Evolutionary conservation across 30 jellyfish, hydroid and myxozoan species (phyloP), one percentile per base, ranked within the genome.

Genomic region (Aurelia sp.): DNA sequence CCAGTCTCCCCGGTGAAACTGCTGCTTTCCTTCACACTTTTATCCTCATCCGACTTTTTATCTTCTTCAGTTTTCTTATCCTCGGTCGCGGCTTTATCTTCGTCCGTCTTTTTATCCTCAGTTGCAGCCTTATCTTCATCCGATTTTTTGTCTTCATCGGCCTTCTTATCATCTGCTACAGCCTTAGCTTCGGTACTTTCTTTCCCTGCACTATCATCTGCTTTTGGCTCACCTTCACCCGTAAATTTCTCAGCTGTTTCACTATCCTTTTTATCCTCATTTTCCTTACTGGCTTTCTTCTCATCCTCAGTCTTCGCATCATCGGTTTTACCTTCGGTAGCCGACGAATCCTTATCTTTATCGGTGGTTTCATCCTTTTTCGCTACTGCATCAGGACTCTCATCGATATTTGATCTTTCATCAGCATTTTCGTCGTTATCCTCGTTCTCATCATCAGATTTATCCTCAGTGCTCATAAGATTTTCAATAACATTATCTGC

Each of bases 371-470:
- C 55, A 7, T 44, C 55, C 55, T 44, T 44, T 9, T 44, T 44
- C 16, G 55, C 55, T 44, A 44, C 79, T 64, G 64, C 76, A 20
- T 87, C 96, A 30, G 80, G 66, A 47, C 51, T 47, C 9, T 51
- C 74, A 17, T 40, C 84, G 5, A 69, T 76, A 52, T 40, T 53
- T 5, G 90, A 89, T 59, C 82, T 78, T 74, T 76, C 77, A n/a
- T 85, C 92, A 13, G 91, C 92, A 85, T 86, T 77, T 44, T 86
- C 92, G 27, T 79, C 94, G 38, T 40, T 69, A 64, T 83, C 91
- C 52, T 57, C 90, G 63, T 66, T 85, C 60, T 80, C 90, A 63
- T 85, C 96, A 40, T 78, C 93, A 31, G 60, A 76, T 21, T 70
- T 74, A 10, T 87, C 86, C 15, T 76, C 73, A 27, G 71, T 60